Evolutionary conservation across 2,113 vertebrate genomes (phyloP).

Genomic region (Etheostoma spectabile): DNA sequence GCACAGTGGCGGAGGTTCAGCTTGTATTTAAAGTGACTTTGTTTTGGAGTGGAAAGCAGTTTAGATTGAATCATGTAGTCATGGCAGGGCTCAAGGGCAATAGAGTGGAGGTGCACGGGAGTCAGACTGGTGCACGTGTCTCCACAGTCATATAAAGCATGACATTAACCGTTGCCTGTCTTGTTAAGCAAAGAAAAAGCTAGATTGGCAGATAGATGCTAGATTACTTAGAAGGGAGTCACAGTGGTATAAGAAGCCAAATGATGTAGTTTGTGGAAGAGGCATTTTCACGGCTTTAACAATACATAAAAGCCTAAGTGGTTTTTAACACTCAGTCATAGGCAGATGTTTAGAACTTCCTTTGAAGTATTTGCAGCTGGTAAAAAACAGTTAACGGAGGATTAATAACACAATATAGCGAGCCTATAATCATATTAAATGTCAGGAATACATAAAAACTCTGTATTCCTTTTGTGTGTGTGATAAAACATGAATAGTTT

Average conservation of each 20-base stretch:
- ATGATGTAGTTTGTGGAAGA: not conserved
- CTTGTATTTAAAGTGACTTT: constrained; percentile 64
- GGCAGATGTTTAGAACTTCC: not conserved
- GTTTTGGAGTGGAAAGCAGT: constrained; percentile 58
- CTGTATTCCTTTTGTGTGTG: too few species aligned
- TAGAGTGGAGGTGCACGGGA: constrained; percentile 38
- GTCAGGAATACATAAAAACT: not conserved
- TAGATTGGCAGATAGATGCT: not conserved
- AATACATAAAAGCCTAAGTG: not conserved
- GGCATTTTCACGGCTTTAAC: not conserved
- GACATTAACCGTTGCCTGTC: constrained; percentile 11
- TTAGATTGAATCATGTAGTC: constrained; percentile 55
- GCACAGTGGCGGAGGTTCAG: constrained; percentile 41
- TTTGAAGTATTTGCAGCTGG: not conserved
- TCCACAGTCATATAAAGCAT: constrained; percentile 38
- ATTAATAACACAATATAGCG: too few species aligned
- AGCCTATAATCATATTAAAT: not conserved
- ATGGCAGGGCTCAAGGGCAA: constrained; percentile 55
- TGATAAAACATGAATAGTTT: not conserved
- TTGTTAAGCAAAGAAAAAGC: not conserved
- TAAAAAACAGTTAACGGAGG: not conserved
- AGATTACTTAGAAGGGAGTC: not conserved
- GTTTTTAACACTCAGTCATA: not conserved
- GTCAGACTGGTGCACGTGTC: constrained; percentile 25
- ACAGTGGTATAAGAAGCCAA: not conserved